Evolutionary conservation across 92 coral and sea anemone species (phyloP), one percentile per base, ranked within the genome.

Genomic region (Montipora capitata): DNA sequence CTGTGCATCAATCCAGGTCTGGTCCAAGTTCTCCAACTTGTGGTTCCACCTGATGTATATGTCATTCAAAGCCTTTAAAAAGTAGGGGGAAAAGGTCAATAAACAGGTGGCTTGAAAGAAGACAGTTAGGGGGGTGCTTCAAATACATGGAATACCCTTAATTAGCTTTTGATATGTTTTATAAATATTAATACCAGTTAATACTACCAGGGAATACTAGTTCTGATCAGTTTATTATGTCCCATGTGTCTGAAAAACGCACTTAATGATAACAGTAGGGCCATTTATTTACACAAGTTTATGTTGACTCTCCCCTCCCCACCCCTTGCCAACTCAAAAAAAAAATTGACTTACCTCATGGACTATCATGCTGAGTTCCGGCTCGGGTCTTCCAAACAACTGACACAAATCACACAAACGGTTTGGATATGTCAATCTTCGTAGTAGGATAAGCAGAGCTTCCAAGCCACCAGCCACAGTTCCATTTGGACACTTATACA

Each of bases 381-480:
- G 89, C 81, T 87, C 89, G 17, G 92, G 85, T 84, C 92, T 87
- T 58, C 95, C 95, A 92, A 92, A 88, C 72, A 88, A 56, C 68
- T 52, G 86, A 74, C 92, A 88, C 71, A 92, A 78, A 91, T 91
- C 91, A 48, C 76, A 91, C 67, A 87, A 76, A 44, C 89, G 94
- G 87, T 92, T 92, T 18, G 94, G 90, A 58, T 92, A 92, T 51
- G 94, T 87, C 61, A 87, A 45, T 73, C 94, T 63, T 68, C 92
- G 65, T 43, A 88, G 87, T 15, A 91, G 87, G 52, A 91, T 65
- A 74, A 91, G 91, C 39, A 87, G 78, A 5, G 89, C 85, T 81
- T 91, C 92, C 86, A 91, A 67, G 72, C 94, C 92, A 91, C 85
- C 75, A 48, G 89, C 92, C 73, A 91, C 94, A 80, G 94, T 91